Percentiles rank a stretch among this genome's conserved stretches.
Evolutionary conservation across 2,797 vertebrate species (phyloP).

Genomic region (Xenentodon cancila): DNA sequence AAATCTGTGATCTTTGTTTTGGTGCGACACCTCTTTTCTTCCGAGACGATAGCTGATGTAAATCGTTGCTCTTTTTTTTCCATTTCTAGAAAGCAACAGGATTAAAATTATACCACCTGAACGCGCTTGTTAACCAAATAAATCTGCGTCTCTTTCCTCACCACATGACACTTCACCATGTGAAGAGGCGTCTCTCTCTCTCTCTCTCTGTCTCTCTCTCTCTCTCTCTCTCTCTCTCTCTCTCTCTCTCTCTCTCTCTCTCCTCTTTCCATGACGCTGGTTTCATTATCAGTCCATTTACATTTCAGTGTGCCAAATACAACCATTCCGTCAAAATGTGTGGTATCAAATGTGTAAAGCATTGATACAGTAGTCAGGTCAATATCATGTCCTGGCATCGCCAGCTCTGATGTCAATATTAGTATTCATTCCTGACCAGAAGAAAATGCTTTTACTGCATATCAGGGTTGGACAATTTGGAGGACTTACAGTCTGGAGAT

Average conservation of each 20-base stretch:
- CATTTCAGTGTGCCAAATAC: not conserved
- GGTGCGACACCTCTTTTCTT: not conserved
- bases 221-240: not conserved
- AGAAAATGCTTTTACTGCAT: too few relatives aligned
- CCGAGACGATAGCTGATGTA: not conserved
- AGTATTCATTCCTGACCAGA: not conserved
- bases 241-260: not conserved
- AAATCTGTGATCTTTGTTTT: not conserved
- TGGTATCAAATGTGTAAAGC: not conserved
- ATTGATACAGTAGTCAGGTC: not conserved
- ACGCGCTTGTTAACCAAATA: not conserved
- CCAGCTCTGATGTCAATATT: not conserved
- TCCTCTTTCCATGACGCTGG: not conserved
- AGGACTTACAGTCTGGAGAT: too few relatives aligned
- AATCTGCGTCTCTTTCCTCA: not conserved
- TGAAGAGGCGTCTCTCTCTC: not conserved
- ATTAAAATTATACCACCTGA: not conserved
- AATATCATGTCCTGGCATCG: not conserved
- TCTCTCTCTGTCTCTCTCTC: not conserved
- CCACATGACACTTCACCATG: not conserved
- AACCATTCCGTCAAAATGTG: not conserved
- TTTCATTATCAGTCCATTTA: not conserved
- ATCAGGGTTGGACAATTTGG: too few relatives aligned
- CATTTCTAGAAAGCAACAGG: not conserved
- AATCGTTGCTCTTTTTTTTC: not conserved